Base-by-base conservation (phyloP, 2,797 vertebrate species). In the Bovichtus diacanthus region DNA sequence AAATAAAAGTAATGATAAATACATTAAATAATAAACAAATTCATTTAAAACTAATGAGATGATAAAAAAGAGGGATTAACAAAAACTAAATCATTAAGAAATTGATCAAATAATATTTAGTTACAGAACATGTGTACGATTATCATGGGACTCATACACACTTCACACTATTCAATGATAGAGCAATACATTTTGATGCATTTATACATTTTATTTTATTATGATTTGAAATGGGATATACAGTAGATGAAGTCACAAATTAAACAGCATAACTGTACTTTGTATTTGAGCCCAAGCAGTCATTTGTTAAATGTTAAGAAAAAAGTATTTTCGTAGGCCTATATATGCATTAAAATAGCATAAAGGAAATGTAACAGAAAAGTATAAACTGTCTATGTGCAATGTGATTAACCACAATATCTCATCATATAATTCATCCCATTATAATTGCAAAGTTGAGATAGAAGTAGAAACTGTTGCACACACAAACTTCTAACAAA, bases 391-490 rank as follows among this genome's bases (percentile, higher is more conserved):
- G 13, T n/a, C 19, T 12, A 34, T 36, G 34, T 58, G 23, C 15
- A 15, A 10, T 4, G 2, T 31, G 54, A 60, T 58, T 46, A 46
- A 34, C 16, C 5, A 21, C 1, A 21, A 19, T 44, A 44, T 50
- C 10, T 29, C 18, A 9, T 64, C 34, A 21, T 19, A 47, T 56
- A 23, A 60, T 68, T 68, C 6, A 34, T 19, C 36, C 1, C 12
- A 49, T 61, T 13, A 65, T 61, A 27, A 62, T 60, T 5, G 34
- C 3, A 27, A 46, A 79, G 51, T 27, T 66, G 25, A 64, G 36
- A 43, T 16, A 23, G 5, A 41, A 64, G 25, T 9, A 44, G 6
- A 49, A 64, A 64, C 19, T 31, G 13, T 13, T 63, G 3, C 5
- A 4, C 25, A 58, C 27, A 59, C 27, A 61, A 47, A 13, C 39